Conservation (phyloP, 2,113 vertebrate genomes). For the Pampusana beccarii region DNA sequence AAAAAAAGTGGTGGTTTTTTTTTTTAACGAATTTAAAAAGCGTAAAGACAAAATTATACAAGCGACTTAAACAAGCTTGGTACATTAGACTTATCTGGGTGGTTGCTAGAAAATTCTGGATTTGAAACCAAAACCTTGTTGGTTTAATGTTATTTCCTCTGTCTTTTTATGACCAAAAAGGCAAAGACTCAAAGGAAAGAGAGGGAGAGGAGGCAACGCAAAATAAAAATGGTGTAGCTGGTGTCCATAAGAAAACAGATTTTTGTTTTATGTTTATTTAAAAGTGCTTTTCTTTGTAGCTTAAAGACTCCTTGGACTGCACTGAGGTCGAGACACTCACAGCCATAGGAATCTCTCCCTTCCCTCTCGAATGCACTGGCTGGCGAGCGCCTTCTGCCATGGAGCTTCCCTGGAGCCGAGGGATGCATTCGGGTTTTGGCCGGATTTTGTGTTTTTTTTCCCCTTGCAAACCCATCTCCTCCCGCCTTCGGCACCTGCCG, state of each 20-base stretch:
- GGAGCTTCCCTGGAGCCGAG: background rate
- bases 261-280: background rate
- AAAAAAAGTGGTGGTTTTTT: no score
- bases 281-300: background rate
- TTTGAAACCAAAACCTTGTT: background rate
- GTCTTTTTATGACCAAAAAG: background rate
- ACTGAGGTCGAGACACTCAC: background rate
- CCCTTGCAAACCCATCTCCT: background rate
- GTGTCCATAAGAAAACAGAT: background rate
- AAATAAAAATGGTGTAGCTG: background rate
- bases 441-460: background rate
- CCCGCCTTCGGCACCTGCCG: accelerated
- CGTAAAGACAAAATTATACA: background rate
- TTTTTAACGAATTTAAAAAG: background rate
- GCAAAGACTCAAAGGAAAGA: background rate
- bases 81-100: background rate
- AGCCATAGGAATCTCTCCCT: background rate
- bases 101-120: background rate
- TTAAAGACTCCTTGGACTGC: background rate
- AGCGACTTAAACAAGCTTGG: background rate
- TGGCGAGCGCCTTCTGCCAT: background rate
- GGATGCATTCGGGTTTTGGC: background rate
- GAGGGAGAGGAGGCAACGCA: accelerated
- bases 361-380: background rate
- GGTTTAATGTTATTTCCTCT: background rate